Conservation (phyloP, 2,113 vertebrate genomes). For the Tragelaphus imberbis region DNA sequence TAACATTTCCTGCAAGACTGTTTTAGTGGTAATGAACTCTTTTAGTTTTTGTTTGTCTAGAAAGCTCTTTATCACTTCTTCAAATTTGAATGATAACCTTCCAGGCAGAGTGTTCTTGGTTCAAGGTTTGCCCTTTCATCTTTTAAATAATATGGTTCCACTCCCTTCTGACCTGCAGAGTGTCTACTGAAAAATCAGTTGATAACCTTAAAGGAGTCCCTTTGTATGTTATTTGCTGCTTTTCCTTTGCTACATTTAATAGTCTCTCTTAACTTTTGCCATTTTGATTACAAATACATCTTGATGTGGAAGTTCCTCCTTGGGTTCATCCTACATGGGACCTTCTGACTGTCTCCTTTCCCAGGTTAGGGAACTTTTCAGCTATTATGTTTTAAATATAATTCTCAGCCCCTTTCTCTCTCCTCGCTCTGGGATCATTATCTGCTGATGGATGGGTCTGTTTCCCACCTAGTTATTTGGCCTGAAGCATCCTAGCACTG, state of each 20-base stretch:
- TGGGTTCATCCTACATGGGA: not conserved
- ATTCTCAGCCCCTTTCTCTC: not conserved
- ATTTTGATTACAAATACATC: not conserved
- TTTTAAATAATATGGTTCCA: not conserved
- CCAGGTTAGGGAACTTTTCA: not conserved
- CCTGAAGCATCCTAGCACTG: not conserved
- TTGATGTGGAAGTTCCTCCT: not conserved
- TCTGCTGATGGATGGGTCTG: not conserved
- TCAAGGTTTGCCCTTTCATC: not conserved
- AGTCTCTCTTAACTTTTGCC: not conserved
- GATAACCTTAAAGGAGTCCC: not conserved
- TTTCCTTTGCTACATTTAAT: not conserved
- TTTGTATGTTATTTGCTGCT: not conserved
- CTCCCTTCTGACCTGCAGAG: not conserved
- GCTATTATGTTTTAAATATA: not conserved
- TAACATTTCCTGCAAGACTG: not conserved
- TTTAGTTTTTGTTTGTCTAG: not conserved
- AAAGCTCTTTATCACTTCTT: not conserved
- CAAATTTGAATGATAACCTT: not conserved
- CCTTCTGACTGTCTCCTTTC: not conserved
- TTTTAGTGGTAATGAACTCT: not conserved
- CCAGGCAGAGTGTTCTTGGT: not conserved
- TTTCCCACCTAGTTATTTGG: not conserved
- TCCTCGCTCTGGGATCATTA: not conserved
- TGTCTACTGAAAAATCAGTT: not conserved